Conservation (phyloP, 2,113 vertebrate genomes). For the Rhombomys opimus region DNA sequence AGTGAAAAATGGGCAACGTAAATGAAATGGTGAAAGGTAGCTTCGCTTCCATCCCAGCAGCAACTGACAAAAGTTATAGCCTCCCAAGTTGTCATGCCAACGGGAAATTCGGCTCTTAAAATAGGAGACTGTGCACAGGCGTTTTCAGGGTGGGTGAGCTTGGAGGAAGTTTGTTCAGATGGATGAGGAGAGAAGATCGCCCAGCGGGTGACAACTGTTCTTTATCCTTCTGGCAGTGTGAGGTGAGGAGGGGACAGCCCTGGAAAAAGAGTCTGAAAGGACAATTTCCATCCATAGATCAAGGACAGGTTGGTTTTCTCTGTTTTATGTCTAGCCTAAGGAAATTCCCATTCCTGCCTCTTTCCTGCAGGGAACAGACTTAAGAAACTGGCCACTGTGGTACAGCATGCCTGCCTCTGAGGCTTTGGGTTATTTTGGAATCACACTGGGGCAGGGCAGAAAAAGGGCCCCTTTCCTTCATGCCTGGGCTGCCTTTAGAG, state of each 20-base stretch:
- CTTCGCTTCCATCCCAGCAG: conserved; percentile 79
- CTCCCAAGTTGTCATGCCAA: conserved; percentile 87
- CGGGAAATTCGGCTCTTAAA: conserved; percentile 86
- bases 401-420: not conserved
- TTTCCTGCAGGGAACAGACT: not conserved
- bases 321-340: not conserved
- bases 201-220: not conserved
- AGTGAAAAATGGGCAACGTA: conserved; percentile 4
- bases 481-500: not conserved
- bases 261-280: not conserved
- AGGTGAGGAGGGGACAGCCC: not conserved
- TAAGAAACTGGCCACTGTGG: not conserved
- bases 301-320: not conserved
- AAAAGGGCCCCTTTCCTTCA: rapidly evolving
- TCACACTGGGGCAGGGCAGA: not conserved
- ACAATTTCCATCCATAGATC: not conserved
- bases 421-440: not conserved
- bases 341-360: not conserved
- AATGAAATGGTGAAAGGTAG: not conserved
- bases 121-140: conserved; percentile 83
- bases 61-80: conserved; percentile 82
- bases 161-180: conserved; percentile 10
- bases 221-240: not conserved
- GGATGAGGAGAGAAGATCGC: conserved; percentile 66
- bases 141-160: conserved; percentile 68